Evolutionary conservation across 2,113 vertebrate genomes (phyloP).

Genomic region (Pelecanoides urinatrix): DNA sequence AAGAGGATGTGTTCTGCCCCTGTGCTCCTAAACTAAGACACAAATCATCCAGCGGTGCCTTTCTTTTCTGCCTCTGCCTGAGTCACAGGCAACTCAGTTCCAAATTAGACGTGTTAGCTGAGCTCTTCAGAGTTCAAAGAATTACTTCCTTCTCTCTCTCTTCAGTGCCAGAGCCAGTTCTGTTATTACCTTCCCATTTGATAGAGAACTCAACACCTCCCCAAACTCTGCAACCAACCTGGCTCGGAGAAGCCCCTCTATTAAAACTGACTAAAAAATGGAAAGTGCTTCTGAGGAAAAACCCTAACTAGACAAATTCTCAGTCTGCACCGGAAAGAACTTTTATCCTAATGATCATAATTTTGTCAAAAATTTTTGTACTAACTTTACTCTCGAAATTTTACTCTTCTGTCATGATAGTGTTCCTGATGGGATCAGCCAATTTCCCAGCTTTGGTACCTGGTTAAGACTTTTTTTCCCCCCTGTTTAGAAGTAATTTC

Average conservation of each 20-base stretch:
- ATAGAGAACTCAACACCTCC: background rate
- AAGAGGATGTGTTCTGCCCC: background rate
- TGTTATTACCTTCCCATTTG: background rate
- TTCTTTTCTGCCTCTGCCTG: background rate
- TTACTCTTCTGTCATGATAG: background rate
- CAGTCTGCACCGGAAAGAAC: background rate
- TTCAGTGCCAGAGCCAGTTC: background rate
- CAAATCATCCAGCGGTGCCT: background rate
- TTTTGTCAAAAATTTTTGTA: background rate
- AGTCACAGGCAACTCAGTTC: background rate
- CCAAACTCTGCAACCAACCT: background rate
- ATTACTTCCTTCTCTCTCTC: background rate
- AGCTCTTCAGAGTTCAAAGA: background rate
- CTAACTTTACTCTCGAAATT: background rate
- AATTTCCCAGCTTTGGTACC: background rate
- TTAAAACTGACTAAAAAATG: background rate
- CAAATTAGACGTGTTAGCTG: background rate
- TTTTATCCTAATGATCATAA: background rate
- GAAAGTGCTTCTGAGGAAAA: background rate
- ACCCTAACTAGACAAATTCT: background rate
- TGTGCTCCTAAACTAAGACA: background rate
- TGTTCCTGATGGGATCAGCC: background rate
- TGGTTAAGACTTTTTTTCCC: background rate
- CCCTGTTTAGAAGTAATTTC: background rate
- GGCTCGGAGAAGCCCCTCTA: background rate